Percentiles rank a stretch among this genome's conserved stretches.
Conservation (phyloP, 1,140 invertebrate genomes). For the Ephestia elutella region DNA sequence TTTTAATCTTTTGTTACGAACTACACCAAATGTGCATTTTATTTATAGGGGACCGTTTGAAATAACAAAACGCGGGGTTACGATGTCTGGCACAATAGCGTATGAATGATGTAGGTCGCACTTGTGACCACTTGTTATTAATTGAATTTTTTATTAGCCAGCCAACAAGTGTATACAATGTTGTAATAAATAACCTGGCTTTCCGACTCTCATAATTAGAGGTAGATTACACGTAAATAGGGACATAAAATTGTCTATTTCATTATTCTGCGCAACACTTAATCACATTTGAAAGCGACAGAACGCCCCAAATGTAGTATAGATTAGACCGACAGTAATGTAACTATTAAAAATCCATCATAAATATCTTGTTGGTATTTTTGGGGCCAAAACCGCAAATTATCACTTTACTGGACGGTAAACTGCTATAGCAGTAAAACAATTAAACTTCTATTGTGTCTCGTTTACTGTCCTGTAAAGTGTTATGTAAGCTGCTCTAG, state of each 20-base stretch:
- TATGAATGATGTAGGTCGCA: slow-evolving; percentile 55
- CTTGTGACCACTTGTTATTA: slow-evolving; percentile 64
- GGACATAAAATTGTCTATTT: slow-evolving; percentile 15
- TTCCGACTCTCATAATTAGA: slow-evolving; percentile 12
- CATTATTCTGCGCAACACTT: slow-evolving; percentile 36
- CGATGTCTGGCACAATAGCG: slow-evolving; percentile 27
- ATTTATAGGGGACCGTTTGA: slow-evolving; percentile 50
- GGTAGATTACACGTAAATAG: slow-evolving; percentile 15
- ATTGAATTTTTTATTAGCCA: slow-evolving; percentile 58
- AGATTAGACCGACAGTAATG: neutral
- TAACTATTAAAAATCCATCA: neutral
- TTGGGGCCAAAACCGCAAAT: too few species aligned
- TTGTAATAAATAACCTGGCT: slow-evolving; percentile 13
- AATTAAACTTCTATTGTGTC: too few species aligned
- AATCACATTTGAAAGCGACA: slow-evolving; percentile 48
- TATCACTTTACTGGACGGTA: too few species aligned
- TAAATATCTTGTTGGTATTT: too few species aligned
- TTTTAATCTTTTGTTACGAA: slow-evolving; percentile 62
- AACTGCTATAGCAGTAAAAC: too few species aligned
- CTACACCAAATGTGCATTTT: slow-evolving; percentile 62
- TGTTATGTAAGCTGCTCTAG: too few species aligned
- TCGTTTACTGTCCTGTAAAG: too few species aligned
- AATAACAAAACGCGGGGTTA: slow-evolving; percentile 18
- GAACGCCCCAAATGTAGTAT: slow-evolving; percentile 26
- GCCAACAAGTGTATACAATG: slow-evolving; percentile 30